Evolutionary conservation across 2,888 invertebrate species (phyloP), one percentile per base, ranked within the genome.

Genomic region (Anaspis maculata): DNA sequence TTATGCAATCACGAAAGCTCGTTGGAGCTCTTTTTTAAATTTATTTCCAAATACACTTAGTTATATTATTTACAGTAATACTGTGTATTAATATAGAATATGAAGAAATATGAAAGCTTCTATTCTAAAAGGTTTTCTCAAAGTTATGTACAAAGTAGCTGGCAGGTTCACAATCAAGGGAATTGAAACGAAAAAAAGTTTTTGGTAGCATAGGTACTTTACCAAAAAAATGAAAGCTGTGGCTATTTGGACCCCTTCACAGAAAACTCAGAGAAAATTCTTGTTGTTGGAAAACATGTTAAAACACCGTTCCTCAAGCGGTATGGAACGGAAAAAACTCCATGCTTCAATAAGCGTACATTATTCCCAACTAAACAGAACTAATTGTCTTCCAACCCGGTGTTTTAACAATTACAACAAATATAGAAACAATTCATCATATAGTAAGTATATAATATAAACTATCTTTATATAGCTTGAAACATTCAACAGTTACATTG

Each of bases 161-260:
- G 59, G 59, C 58, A 58, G 56, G 59, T 58, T 58, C 41, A 55
- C 45, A 58, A 51, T 51, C 35, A 51, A 51, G 44, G 46, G 45
- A 24, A 24, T 10, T 24, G 12, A 24, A 24, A 24, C 5, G 4
- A 24, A 5, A 24, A 9, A 7, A 24, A 24, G 4, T 24, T 5
- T 10, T 24, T 10, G 6, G 10, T 24, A 24, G 24, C 24, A 11
- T 11, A 5, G 7, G 5, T 10, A 24, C 11, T 10, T 24, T 5
- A 11, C 10, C 12, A 10, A 24, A 24, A 11, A 9, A 36, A 32
- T 36, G 15, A 30, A 36, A 36, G 40, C 39, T 25, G 32, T 55
- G 53, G 57, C 54, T 59, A 59, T 57, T 59, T 60, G 60, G 60
- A 60, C 60, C 60, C 60, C 50, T 56, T 51, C 39, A 57, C 52